Evolutionary conservation across 2,797 vertebrate species (phyloP), one percentile per base, ranked within the genome.

Genomic region (Ataeniobius toweri): DNA sequence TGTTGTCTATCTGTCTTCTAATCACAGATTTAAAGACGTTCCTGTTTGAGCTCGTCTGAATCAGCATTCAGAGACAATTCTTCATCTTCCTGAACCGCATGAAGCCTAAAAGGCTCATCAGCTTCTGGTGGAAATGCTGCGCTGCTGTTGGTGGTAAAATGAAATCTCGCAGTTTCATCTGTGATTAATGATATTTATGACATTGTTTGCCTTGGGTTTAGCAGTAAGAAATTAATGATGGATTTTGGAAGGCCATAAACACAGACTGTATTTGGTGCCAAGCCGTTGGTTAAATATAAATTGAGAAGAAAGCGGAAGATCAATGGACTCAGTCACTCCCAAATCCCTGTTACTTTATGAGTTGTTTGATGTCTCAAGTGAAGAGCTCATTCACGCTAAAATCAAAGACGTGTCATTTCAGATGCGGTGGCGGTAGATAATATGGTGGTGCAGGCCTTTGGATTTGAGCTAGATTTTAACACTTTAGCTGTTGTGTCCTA

Each of bases 241-340:
- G 91, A 93, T 94, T 93, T 92, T 86, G 91, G 87, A 71, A 81
- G 90, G 83, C 89, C 91, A 85, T 91, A 88, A 93, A 94, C 91
- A 93, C 85, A 89, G 84, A 88, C 82, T 90, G 89, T 92, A 80
- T 89, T 90, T 91, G 88, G 90, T 94, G 89, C 89, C 87, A 90
- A 93, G 93, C 89, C 91, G 93, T 84, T 86, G 87, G 92, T 95
- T 96, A 94, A 94, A 94, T 93, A 94, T 91, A 93, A 95, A 94
- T 95, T 91, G 94, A 94, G 91, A 94, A 94, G 91, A 95, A 95
- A 95, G 92, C 92, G 36, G 84, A 83, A 93, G 92, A 95, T 95
- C 93, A 94, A 92, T 95, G 89, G 87, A 85, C 85, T 92, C 95
- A 93, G 83, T 91, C 93, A 94, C 90, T 90, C 87, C 91, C 82